Percentiles rank a stretch among this genome's conserved stretches.
Evolutionary conservation across 2,797 vertebrate species (phyloP).

Genomic region (Botia kubotai): DNA sequence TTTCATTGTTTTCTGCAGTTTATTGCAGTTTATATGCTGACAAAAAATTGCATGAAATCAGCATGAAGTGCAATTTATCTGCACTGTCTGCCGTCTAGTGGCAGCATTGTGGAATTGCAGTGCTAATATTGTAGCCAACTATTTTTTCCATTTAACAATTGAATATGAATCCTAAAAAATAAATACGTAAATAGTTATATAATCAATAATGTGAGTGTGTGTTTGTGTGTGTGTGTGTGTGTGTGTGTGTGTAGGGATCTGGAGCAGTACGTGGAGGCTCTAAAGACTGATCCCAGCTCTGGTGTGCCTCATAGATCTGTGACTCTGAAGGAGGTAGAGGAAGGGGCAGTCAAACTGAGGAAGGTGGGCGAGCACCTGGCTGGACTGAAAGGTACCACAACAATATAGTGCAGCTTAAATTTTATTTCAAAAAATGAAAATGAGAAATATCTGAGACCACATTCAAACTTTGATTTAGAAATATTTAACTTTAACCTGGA

Average conservation of each 20-base stretch:
- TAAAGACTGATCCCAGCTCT: conserved; percentile 81
- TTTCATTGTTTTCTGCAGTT: neutral
- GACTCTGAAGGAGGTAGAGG: conserved; percentile 93
- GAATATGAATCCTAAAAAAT: neutral
- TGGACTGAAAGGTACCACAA: conserved; percentile 86
- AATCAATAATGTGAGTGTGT: too few species aligned
- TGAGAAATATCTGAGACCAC: too few species aligned
- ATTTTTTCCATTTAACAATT: neutral
- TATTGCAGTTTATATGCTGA: neutral
- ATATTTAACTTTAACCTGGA: too few species aligned
- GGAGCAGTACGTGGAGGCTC: conserved; percentile 88
- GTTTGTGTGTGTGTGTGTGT: neutral
- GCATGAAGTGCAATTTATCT: neutral
- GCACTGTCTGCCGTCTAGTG: neutral
- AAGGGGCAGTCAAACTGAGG: conserved; percentile 89
- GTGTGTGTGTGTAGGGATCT: conserved; percentile 79
- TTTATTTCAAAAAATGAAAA: too few species aligned
- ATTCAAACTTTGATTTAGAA: neutral
- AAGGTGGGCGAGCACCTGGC: conserved; percentile 95
- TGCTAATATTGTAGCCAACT: neutral
- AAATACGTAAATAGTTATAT: too few species aligned
- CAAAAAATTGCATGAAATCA: neutral
- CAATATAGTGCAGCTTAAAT: neutral
- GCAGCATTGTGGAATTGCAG: neutral
- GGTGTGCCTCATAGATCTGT: conserved; percentile 73